A percentile compares a stretch with the other conserved stretches of the same genome.
These are phyloP conservation scores for Calcarius lapponicus DNA, from an alignment of 2,797 vertebrate genomes.

Conservation along the genomic window DNA sequence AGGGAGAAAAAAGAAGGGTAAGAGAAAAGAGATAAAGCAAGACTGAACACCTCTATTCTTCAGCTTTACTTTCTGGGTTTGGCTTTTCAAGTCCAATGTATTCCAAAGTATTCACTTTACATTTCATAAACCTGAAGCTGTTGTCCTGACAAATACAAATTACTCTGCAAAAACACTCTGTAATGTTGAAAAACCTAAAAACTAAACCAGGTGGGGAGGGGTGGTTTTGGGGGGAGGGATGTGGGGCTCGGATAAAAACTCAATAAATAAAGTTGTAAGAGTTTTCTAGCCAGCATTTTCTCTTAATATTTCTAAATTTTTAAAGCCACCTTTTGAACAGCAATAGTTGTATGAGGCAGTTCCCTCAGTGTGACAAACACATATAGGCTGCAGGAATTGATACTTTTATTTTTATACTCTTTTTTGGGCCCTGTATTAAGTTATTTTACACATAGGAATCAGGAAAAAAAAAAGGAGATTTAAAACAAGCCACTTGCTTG, in stretches of 20 bases:
- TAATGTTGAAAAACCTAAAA: not conserved
- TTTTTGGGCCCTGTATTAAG: not conserved
- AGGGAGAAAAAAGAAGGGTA: not conserved
- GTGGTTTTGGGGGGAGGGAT: rapidly evolving
- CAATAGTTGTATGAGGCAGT: not conserved
- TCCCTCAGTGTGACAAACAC: not conserved
- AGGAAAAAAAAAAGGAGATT: not conserved
- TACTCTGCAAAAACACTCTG: not conserved
- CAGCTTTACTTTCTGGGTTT: not conserved
- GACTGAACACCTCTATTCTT: not conserved
- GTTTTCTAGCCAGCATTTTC: not conserved
- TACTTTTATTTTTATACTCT: not conserved
- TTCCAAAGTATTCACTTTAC: not conserved
- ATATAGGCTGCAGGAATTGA: not conserved
- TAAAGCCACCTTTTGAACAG: not conserved
- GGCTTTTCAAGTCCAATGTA: not conserved
- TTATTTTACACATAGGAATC: not conserved
- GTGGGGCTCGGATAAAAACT: rapidly evolving
- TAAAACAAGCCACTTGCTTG: not conserved
- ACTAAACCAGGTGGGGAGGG: rapidly evolving
- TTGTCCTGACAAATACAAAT: not conserved
- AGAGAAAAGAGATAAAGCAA: not conserved
- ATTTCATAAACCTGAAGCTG: not conserved
- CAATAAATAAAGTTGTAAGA: not conserved
- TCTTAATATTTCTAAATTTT: not conserved